Percentiles rank a stretch among this genome's conserved stretches.
These are phyloP conservation scores for Leptothorax acervorum DNA, from an alignment of 2,888 invertebrate genomes.

Conservation along the genomic window DNA sequence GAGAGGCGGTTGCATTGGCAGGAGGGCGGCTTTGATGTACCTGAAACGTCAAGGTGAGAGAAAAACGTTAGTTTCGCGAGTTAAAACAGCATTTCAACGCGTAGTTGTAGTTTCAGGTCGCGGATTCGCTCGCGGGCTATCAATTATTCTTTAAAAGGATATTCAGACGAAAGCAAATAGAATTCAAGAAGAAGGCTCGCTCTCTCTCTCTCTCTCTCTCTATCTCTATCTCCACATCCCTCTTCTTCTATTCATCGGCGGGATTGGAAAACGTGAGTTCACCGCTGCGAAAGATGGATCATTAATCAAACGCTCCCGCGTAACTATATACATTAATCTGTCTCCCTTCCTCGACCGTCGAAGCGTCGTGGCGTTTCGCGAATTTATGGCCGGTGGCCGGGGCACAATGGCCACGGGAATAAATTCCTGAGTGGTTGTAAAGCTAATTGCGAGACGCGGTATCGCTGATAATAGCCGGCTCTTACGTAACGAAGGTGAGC, in stretches of 20 bases:
- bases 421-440: constrained; percentile 59
- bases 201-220: neutral
- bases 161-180: constrained; percentile 53
- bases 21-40: constrained; percentile 91
- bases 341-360: constrained; percentile 36
- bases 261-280: constrained; percentile 52
- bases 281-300: constrained; percentile 45
- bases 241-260: constrained; percentile 39
- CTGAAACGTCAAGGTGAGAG: constrained; percentile 85
- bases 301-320: constrained; percentile 55
- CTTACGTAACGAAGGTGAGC: constrained; percentile 69
- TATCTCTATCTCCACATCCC: neutral
- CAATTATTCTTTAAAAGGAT: constrained; percentile 54
- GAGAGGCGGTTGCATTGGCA: constrained; percentile 88
- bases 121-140: constrained; percentile 24
- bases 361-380: constrained; percentile 52
- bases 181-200: neutral
- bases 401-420: constrained; percentile 65
- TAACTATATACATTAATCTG: constrained; percentile 57
- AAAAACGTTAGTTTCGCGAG: constrained; percentile 17
- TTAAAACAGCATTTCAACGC: neutral
- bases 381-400: constrained; percentile 64
- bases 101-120: neutral
- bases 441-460: constrained; percentile 63
- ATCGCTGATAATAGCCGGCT: constrained; percentile 73